A percentile compares a stretch with the other conserved stretches of the same genome.
Evolutionary conservation across 2,797 vertebrate species (phyloP).

Genomic region (Tolypeutes matacus): DNA sequence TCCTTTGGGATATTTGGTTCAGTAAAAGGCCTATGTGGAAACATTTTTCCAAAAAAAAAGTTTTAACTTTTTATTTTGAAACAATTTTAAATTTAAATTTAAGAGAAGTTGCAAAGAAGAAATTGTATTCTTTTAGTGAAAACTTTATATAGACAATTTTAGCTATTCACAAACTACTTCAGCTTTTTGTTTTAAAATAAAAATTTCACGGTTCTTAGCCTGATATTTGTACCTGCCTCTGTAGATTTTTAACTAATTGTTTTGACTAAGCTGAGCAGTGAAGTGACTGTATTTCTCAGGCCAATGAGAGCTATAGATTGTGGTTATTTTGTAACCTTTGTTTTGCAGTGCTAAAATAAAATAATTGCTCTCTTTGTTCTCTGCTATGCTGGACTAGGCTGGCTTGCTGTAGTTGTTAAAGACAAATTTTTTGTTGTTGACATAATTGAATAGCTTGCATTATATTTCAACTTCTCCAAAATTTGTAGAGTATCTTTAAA

Average conservation of each 20-base stretch:
- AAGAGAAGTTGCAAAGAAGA: slow-evolving; percentile 9
- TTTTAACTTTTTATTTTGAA: slow-evolving; percentile 32
- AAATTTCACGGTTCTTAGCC: not conserved
- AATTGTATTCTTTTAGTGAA: slow-evolving; percentile 47
- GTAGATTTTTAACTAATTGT: slow-evolving; percentile 17
- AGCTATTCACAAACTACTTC: slow-evolving; percentile 17
- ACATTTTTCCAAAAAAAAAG: not conserved
- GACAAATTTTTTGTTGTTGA: not conserved
- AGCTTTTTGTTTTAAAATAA: slow-evolving; percentile 18
- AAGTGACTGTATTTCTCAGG: slow-evolving; percentile 5
- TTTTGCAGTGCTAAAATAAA: slow-evolving; percentile 33
- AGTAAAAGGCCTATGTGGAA: slow-evolving; percentile 38
- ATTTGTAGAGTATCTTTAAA: slow-evolving; percentile 2
- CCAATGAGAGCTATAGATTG: not conserved
- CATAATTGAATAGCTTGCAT: slow-evolving; percentile 20
- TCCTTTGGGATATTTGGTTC: slow-evolving; percentile 43
- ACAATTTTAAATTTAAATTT: slow-evolving; percentile 40
- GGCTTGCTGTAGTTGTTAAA: slow-evolving; percentile 52
- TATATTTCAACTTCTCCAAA: slow-evolving; percentile 39
- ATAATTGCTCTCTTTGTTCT: slow-evolving; percentile 45
- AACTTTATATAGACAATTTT: not conserved
- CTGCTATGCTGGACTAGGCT: not conserved
- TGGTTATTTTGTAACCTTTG: slow-evolving; percentile 55
- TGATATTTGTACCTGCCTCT: not conserved
- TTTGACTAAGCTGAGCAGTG: not conserved